Evolutionary conservation across 1,140 invertebrate genomes (phyloP).

Genomic region (Drosophila chauvacae): DNA sequence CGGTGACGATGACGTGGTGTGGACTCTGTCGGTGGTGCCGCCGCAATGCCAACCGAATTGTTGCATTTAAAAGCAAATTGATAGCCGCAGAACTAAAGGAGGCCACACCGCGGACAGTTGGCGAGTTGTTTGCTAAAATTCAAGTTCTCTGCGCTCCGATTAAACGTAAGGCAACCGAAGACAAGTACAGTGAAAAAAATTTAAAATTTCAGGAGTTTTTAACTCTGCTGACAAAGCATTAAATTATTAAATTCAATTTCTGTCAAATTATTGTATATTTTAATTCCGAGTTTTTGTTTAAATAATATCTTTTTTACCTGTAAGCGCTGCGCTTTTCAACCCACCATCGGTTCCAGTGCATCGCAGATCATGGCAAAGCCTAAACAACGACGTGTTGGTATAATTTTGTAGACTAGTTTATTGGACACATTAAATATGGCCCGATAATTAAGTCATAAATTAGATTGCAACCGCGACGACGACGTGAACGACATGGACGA

Average conservation of each 20-base stretch:
- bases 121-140: constrained; percentile 56
- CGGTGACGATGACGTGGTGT: constrained; percentile 67
- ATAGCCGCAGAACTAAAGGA: constrained; percentile 82
- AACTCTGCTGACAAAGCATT: too few species aligned
- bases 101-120: constrained; percentile 66
- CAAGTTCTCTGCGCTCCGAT: constrained; percentile 63
- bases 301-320: too few species aligned
- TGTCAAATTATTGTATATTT: too few species aligned
- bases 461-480: constrained; percentile 78
- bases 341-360: constrained; percentile 5
- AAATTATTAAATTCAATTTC: too few species aligned
- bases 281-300: background rate
- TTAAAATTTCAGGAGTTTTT: too few species aligned
- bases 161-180: constrained; percentile 70
- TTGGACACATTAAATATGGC: constrained; percentile 85
- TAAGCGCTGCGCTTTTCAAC: too few species aligned
- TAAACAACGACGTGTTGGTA: constrained; percentile 83
- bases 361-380: constrained; percentile 43
- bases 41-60: constrained; percentile 79
- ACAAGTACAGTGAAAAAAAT: constrained; percentile 22
- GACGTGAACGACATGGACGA: constrained; percentile 69
- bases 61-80: constrained; percentile 84
- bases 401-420: constrained; percentile 84
- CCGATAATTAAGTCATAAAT: constrained; percentile 85
- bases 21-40: constrained; percentile 28